Conservation (phyloP, 2,113 vertebrate genomes). For the Meleagris gallopavo region DNA sequence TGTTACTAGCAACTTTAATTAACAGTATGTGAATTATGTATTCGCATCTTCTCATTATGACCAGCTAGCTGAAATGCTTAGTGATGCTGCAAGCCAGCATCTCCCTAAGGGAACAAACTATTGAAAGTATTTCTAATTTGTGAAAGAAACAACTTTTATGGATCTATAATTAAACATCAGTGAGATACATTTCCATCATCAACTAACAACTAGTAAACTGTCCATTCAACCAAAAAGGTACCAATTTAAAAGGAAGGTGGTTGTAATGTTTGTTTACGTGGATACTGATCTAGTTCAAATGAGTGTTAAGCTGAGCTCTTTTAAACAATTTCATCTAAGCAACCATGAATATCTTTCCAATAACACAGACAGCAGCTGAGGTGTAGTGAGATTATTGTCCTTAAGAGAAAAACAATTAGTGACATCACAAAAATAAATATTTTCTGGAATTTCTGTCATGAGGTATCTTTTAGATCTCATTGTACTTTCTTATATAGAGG, state of each 20-base stretch:
- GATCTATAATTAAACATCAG: neutral
- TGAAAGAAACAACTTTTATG: neutral
- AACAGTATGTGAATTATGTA: constrained; percentile 4
- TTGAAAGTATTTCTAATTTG: constrained; percentile 28
- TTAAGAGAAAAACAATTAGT: neutral
- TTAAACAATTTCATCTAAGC: neutral
- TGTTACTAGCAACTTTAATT: constrained; percentile 52
- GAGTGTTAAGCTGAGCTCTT: neutral
- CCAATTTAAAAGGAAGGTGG: neutral
- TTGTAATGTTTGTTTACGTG: neutral
- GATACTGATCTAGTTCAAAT: neutral
- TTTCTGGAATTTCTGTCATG: neutral
- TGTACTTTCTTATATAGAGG: neutral
- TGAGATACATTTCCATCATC: neutral
- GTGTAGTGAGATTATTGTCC: neutral
- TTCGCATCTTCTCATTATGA: neutral
- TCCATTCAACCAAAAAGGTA: neutral
- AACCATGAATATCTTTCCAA: neutral
- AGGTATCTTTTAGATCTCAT: neutral
- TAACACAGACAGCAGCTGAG: neutral
- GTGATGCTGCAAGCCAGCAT: neutral
- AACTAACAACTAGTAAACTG: neutral
- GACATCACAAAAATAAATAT: neutral
- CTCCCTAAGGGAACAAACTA: neutral
- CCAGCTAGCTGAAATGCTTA: constrained; percentile 1